phyloP scores from a whole-genome alignment of 2,113 vertebrate species.

The Microcebus ravelobensis region DNA sequence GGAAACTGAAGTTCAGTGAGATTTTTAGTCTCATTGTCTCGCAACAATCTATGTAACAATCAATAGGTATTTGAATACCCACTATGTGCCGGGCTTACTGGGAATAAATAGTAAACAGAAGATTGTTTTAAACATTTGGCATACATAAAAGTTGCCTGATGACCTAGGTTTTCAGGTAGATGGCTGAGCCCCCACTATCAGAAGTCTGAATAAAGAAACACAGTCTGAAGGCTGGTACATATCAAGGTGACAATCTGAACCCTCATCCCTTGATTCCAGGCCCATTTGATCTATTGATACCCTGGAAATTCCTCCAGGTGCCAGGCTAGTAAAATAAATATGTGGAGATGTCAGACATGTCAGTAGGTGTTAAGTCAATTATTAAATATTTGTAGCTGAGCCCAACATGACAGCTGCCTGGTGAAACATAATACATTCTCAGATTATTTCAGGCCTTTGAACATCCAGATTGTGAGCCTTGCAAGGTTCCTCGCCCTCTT shows the following conservation, averaged over 20 bases:
- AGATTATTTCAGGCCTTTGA: background rate
- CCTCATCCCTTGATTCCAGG: background rate
- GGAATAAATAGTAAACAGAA: background rate
- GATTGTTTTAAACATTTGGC: background rate
- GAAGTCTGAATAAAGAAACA: background rate
- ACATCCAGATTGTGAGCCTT: background rate
- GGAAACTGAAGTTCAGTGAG: background rate
- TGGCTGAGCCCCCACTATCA: background rate
- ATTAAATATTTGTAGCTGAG: background rate
- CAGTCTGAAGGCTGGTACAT: background rate
- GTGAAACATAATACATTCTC: background rate
- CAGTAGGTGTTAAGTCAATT: background rate
- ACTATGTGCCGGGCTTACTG: background rate
- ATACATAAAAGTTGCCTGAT: background rate
- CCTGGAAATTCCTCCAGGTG: background rate
- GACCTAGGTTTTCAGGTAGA: background rate
- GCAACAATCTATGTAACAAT: slow-evolving; percentile 19
- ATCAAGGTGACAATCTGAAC: background rate
- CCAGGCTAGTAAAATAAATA: background rate
- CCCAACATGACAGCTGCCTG: background rate
- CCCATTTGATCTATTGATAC: background rate
- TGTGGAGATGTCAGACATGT: background rate
- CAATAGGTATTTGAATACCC: background rate
- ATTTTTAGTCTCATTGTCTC: slow-evolving; percentile 4
- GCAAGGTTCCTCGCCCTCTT: background rate